Percentiles rank a stretch among this genome's conserved stretches.
phyloP scores from a whole-genome alignment of 2,113 vertebrate species.

The Pseudolaguvia tuberculata region DNA sequence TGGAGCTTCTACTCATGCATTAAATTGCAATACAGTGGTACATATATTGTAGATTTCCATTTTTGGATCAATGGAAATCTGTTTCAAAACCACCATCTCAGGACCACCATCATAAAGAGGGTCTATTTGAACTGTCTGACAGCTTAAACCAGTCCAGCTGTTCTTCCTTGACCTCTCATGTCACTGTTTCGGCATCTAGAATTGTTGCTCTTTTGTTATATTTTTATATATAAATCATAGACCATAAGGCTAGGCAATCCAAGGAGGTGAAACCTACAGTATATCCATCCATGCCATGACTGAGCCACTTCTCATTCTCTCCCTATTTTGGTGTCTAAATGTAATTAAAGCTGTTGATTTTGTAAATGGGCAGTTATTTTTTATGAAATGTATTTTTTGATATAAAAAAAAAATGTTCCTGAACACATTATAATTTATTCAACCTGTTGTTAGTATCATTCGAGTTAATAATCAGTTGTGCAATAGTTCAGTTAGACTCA shows the following conservation, averaged over 20 bases:
- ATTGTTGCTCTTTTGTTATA: neutral
- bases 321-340: neutral
- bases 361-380: neutral
- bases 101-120: neutral
- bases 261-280: neutral
- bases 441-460: neutral
- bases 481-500: no score
- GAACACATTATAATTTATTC: neutral
- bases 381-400: neutral
- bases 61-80: neutral
- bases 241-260: neutral
- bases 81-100: no score
- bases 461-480: no score
- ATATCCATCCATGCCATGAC: no score
- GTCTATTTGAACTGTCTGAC: neutral
- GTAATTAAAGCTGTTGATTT: neutral
- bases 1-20: neutral
- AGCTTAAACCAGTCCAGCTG: neutral
- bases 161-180: neutral
- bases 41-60: neutral
- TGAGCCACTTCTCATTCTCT: no score
- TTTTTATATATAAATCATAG: neutral
- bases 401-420: neutral
- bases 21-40: neutral
- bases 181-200: neutral